A percentile compares a stretch with the other conserved stretches of the same genome.
Evolutionary conservation across 2,888 invertebrate species (phyloP).

Genomic region (Cepaea hortensis): DNA sequence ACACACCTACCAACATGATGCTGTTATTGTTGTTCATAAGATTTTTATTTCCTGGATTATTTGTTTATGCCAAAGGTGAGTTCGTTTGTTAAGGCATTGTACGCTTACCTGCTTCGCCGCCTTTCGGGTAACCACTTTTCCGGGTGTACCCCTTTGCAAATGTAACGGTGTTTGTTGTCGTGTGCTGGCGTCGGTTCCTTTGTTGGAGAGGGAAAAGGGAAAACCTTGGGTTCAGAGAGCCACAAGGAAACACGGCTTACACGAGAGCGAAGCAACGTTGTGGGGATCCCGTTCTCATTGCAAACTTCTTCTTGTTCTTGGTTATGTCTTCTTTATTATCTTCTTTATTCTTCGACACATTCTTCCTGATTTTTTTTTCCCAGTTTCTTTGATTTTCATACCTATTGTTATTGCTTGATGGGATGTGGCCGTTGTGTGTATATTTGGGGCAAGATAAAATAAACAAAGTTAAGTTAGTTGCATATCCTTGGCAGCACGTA

Average conservation of each 20-base stretch:
- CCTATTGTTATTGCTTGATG: too few species aligned
- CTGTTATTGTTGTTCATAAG: conserved; percentile 10
- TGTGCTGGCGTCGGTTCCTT: conserved; percentile 23
- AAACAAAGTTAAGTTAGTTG: too few species aligned
- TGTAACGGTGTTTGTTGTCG: conserved; percentile 28
- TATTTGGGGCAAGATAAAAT: too few species aligned
- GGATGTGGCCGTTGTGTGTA: too few species aligned
- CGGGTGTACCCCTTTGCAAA: neutral
- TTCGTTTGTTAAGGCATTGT: neutral
- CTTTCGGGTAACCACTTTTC: neutral
- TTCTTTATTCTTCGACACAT: too few species aligned
- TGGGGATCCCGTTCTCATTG: too few species aligned
- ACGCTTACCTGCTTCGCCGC: neutral
- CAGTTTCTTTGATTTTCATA: too few species aligned
- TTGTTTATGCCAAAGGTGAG: conserved; percentile 32
- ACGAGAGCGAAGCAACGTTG: too few species aligned
- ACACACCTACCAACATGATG: conserved; percentile 41
- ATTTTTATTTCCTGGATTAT: conserved; percentile 1
- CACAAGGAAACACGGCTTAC: neutral
- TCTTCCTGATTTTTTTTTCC: too few species aligned
- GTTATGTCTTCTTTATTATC: too few species aligned
- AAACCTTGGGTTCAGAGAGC: neutral
- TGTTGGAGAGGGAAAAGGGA: neutral
- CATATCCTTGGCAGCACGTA: too few species aligned
- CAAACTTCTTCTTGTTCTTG: too few species aligned